Conservation (phyloP, 2,797 vertebrate genomes). For the Capromys pilorides region DNA sequence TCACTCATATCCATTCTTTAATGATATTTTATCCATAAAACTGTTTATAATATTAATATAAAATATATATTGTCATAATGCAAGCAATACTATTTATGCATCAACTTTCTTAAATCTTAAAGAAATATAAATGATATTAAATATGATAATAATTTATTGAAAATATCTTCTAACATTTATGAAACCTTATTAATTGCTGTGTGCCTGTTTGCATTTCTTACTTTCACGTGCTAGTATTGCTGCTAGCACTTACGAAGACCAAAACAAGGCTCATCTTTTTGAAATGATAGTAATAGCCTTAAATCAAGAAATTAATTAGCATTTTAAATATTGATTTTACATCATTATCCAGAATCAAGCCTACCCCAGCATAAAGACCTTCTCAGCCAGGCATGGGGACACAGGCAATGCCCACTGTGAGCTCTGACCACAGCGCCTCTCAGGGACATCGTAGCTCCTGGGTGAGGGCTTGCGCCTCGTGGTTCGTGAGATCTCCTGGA, state of each 20-base stretch:
- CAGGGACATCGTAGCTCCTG: conserved; percentile 28
- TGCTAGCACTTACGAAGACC: background rate
- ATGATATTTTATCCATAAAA: background rate
- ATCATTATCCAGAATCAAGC: conserved; percentile 58
- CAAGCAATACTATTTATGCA: background rate
- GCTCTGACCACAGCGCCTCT: conserved; percentile 29
- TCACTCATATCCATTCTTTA: background rate
- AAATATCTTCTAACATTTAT: conserved; percentile 49
- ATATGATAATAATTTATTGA: background rate
- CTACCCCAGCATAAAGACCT: conserved; percentile 34
- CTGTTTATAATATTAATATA: background rate
- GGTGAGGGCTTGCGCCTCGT: conserved; percentile 20
- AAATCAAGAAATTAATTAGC: conserved; percentile 43
- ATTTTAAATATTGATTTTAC: conserved; percentile 70
- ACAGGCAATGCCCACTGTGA: background rate
- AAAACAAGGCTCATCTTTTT: conserved; percentile 47
- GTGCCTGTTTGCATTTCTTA: background rate
- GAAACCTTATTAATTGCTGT: background rate
- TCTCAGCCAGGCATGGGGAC: no score
- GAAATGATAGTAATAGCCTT: conserved; percentile 55
- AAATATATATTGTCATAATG: background rate
- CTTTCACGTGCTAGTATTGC: background rate
- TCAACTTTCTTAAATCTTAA: background rate
- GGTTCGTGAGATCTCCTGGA: conserved; percentile 37
- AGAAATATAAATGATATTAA: background rate